These are phyloP conservation scores for Drosophila jambulina DNA, from an alignment of 1,140 invertebrate species.

Conservation along the genomic window DNA sequence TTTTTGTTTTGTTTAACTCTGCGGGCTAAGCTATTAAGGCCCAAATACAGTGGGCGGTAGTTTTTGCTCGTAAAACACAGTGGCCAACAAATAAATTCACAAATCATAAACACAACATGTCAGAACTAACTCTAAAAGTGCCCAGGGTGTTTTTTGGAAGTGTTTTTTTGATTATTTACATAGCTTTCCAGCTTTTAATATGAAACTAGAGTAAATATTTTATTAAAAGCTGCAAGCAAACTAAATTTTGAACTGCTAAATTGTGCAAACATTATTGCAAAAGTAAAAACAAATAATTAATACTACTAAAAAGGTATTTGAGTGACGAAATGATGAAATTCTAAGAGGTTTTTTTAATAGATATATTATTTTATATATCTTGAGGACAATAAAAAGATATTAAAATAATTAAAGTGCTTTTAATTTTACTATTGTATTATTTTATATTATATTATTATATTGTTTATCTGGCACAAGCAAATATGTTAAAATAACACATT, in stretches of 20 bases:
- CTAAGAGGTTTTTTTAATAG: too few relatives aligned
- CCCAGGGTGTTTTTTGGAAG: neutral
- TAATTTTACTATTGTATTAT: too few relatives aligned
- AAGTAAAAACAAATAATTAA: neutral
- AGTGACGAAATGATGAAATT: too few relatives aligned
- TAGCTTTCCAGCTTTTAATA: neutral
- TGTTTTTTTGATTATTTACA: neutral
- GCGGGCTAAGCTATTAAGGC: constrained; percentile 12
- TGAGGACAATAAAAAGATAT: neutral
- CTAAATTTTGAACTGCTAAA: neutral
- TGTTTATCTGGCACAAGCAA: too few relatives aligned
- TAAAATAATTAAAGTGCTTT: neutral
- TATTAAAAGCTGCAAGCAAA: too few relatives aligned
- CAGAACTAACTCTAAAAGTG: neutral
- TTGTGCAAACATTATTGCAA: neutral
- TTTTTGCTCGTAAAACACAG: neutral
- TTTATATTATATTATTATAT: too few relatives aligned
- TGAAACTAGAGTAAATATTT: neutral
- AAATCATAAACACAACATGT: constrained; percentile 4
- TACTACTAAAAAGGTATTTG: neutral
- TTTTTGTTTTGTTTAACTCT: constrained; percentile 15
- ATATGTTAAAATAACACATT: too few relatives aligned
- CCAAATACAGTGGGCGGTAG: constrained; percentile 10
- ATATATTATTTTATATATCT: too few relatives aligned
- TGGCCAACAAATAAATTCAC: neutral